phyloP scores from a whole-genome alignment of 2,797 vertebrate species.

The Gymnodraco acuticeps region DNA sequence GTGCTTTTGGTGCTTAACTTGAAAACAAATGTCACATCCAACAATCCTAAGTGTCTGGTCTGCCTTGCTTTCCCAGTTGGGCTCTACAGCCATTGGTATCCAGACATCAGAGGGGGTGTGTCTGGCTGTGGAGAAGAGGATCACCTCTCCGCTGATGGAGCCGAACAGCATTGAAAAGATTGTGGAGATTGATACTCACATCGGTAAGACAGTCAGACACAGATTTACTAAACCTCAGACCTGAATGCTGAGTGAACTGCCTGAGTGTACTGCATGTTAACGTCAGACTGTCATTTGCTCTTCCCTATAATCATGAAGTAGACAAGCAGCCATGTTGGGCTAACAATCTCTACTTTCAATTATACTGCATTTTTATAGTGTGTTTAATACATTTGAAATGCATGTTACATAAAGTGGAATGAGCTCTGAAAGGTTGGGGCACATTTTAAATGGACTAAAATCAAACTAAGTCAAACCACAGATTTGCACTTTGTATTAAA shows the following conservation, averaged over 20 bases:
- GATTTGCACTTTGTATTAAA: no score
- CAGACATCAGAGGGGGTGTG: conserved; percentile 97
- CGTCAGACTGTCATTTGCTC: neutral
- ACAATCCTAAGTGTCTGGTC: neutral
- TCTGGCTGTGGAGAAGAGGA: conserved; percentile 98
- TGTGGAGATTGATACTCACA: conserved; percentile 97
- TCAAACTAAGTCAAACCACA: no score
- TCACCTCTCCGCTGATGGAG: conserved; percentile 98
- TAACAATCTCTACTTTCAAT: neutral
- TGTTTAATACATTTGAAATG: neutral
- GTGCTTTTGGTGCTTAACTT: neutral
- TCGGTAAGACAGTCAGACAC: conserved; percentile 81
- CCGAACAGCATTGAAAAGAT: conserved; percentile 99
- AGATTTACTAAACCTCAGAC: neutral
- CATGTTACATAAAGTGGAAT: neutral
- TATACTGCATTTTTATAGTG: neutral
- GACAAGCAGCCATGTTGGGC: neutral
- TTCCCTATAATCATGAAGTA: neutral
- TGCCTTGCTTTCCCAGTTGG: conserved; percentile 85
- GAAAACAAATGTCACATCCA: neutral
- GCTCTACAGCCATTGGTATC: conserved; percentile 98
- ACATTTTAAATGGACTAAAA: neutral
- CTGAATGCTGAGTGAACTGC: neutral
- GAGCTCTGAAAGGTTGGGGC: neutral
- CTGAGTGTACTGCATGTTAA: neutral